Evolutionary conservation across 2,797 vertebrate species (phyloP).

Genomic region (Eupleurogrammus muticus): DNA sequence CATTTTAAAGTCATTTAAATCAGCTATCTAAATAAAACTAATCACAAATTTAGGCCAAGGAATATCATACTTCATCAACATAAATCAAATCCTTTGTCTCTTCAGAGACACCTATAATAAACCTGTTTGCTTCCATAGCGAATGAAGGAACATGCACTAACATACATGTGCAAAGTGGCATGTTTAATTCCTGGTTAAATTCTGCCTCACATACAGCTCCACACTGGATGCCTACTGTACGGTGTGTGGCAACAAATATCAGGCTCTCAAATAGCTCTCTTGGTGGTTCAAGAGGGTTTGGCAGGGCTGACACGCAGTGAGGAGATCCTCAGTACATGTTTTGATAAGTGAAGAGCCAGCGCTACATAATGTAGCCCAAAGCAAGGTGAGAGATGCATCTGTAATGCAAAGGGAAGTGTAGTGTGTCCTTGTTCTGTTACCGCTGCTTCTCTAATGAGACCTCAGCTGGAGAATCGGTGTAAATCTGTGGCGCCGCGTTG

Average conservation of each 20-base stretch:
- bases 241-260: conserved; percentile 22
- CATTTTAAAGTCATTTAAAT: too few relatives aligned
- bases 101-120: not conserved
- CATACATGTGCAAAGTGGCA: not conserved
- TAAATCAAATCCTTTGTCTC: not conserved
- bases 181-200: not conserved
- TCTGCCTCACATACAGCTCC: not conserved
- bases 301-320: conserved; percentile 29
- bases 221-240: conserved; percentile 5
- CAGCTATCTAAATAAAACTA: too few relatives aligned
- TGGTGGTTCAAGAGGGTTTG: conserved; percentile 33
- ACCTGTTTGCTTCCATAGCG: not conserved
- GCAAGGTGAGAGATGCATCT: conserved; percentile 40
- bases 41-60: too few relatives aligned
- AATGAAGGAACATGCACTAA: not conserved
- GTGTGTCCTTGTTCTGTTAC: conserved; percentile 56
- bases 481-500: conserved; percentile 39
- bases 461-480: conserved; percentile 35
- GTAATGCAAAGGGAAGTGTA: conserved; percentile 20
- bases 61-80: too few relatives aligned
- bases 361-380: conserved; percentile 32
- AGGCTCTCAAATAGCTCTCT: conserved; percentile 34
- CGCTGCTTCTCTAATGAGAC: conserved; percentile 65
- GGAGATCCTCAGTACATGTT: conserved; percentile 40
- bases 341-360: conserved; percentile 34